phyloP scores from a whole-genome alignment of 2,888 invertebrate species.

The Caenorhabditis sp. region DNA sequence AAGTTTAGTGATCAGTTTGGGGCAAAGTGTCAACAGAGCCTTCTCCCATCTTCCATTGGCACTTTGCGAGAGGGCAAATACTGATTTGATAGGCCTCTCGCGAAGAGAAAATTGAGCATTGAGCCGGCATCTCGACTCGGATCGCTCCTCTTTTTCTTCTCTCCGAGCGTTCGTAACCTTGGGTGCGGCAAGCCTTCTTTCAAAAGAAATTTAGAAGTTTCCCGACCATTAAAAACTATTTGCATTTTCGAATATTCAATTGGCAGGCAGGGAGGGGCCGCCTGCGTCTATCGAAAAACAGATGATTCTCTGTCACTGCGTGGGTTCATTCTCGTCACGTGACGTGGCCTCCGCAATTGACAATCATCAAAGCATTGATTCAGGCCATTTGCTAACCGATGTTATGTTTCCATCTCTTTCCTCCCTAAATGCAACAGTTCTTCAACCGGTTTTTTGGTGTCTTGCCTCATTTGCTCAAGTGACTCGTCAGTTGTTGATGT shows the following conservation, averaged over 20 bases:
- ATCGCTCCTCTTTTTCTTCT: background rate
- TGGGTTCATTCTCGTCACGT: constrained; percentile 14
- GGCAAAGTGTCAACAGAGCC: constrained; percentile 33
- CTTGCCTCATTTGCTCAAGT: too few species aligned
- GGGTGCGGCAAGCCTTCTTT: constrained; percentile 11
- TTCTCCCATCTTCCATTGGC: constrained; percentile 27
- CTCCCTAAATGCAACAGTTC: background rate
- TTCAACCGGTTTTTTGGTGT: constrained; percentile 20
- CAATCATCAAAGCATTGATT: background rate
- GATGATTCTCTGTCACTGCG: constrained; percentile 5
- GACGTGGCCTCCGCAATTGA: background rate
- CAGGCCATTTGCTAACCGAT: background rate
- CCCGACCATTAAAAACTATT: background rate
- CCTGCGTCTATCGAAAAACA: constrained; percentile 3
- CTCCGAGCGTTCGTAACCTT: constrained; percentile 29
- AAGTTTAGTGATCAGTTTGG: constrained; percentile 44
- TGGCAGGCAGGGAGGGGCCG: constrained; percentile 28
- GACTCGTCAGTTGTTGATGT: too few species aligned
- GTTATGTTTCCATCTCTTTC: too few species aligned
- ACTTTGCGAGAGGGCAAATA: constrained; percentile 42
- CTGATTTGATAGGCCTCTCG: constrained; percentile 28
- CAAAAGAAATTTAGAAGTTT: constrained; percentile 17
- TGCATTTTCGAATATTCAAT: constrained; percentile 35
- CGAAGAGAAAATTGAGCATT: background rate
- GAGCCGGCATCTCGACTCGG: constrained; percentile 6